Conservation (phyloP, 1,140 invertebrate species). For the Drosophila hydei region DNA sequence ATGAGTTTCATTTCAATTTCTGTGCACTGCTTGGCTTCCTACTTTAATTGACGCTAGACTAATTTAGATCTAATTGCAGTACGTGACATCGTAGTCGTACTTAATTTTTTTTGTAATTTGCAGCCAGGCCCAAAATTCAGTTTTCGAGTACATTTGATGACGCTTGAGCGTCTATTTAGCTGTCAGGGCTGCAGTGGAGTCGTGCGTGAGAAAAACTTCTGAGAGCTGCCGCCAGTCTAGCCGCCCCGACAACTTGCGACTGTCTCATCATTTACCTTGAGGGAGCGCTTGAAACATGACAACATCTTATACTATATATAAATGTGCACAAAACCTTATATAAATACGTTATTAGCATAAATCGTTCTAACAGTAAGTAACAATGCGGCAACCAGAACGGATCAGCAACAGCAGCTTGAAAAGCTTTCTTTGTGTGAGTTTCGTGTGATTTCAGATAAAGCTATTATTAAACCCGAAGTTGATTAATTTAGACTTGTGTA, state of each 20-base stretch:
- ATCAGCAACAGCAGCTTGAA: constrained; percentile 25
- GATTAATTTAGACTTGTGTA: constrained; percentile 51
- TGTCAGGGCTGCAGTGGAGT: constrained; percentile 71
- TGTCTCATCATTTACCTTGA: constrained; percentile 76
- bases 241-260: constrained; percentile 7
- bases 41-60: constrained; percentile 28
- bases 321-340: constrained; percentile 52
- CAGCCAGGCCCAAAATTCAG: constrained; percentile 51
- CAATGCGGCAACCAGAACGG: constrained; percentile 64
- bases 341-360: constrained; percentile 82
- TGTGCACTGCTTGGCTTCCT: constrained; percentile 28
- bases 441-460: neutral
- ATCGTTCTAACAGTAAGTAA: constrained; percentile 73
- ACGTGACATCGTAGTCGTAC: constrained; percentile 53
- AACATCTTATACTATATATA: constrained; percentile 44
- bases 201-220: constrained; percentile 76
- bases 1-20: neutral
- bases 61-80: constrained; percentile 65
- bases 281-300: constrained; percentile 51
- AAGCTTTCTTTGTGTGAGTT: constrained; percentile 52
- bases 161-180: constrained; percentile 37
- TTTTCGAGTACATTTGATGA: constrained; percentile 14
- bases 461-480: constrained; percentile 22
- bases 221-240: constrained; percentile 53
- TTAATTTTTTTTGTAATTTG: constrained; percentile 51